A percentile compares a stretch with the other conserved stretches of the same genome.
These are phyloP conservation scores for Dryococelus australis DNA, from an alignment of 2,888 invertebrate genomes.

Conservation along the genomic window DNA sequence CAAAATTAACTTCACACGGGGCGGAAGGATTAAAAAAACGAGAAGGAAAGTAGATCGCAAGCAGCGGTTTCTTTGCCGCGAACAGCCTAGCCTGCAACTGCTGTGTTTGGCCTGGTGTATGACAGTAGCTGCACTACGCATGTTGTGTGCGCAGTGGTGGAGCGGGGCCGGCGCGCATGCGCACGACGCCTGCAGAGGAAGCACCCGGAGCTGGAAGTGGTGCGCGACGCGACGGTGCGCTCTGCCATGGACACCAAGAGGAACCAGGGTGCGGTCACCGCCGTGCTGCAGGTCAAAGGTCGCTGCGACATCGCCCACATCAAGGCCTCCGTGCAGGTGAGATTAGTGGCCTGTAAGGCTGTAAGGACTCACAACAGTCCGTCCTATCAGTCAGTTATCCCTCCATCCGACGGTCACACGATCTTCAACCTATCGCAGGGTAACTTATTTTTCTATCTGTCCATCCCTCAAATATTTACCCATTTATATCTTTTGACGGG, in stretches of 20 bases:
- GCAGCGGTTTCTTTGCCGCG: too few relatives aligned
- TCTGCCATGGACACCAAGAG: slow-evolving; percentile 75
- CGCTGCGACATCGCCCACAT: slow-evolving; percentile 48
- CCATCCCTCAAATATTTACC: too few relatives aligned
- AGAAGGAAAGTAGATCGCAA: too few relatives aligned
- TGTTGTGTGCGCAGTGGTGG: slow-evolving; percentile 60
- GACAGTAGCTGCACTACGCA: not conserved
- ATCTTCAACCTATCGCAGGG: too few relatives aligned
- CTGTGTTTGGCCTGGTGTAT: not conserved
- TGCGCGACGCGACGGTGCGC: slow-evolving; percentile 68
- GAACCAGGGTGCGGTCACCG: slow-evolving; percentile 77
- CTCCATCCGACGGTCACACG: too few relatives aligned
- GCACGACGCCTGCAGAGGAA: slow-evolving; percentile 65
- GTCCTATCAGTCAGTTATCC: too few relatives aligned
- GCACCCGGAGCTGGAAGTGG: slow-evolving; percentile 68
- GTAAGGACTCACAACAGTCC: too few relatives aligned
- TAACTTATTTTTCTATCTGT: too few relatives aligned
- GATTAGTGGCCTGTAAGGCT: not conserved
- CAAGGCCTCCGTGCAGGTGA: slow-evolving; percentile 45
- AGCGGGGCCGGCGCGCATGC: slow-evolving; percentile 57
- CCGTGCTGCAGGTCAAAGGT: slow-evolving; percentile 72
- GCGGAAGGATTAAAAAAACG: too few relatives aligned
- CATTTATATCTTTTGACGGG: too few relatives aligned
- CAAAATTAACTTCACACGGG: too few relatives aligned
- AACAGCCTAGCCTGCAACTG: too few relatives aligned